These are phyloP conservation scores for Acanthis flammea DNA, from an alignment of 2,797 vertebrate genomes.

Conservation along the genomic window DNA sequence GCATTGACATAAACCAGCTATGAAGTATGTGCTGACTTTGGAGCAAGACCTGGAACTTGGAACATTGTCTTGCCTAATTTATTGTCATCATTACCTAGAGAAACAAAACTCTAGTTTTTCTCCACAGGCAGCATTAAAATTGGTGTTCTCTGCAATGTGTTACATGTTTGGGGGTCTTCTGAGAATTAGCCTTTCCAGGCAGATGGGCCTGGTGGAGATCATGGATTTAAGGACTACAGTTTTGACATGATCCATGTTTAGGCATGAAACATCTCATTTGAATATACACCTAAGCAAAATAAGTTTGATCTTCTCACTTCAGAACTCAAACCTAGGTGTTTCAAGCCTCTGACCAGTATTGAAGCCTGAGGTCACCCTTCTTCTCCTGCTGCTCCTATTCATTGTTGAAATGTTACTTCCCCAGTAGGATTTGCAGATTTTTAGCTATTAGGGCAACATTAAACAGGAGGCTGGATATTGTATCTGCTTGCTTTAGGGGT, in stretches of 20 bases:
- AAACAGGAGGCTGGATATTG: background rate
- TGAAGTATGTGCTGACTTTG: background rate
- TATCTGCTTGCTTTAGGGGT: background rate
- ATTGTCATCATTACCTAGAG: background rate
- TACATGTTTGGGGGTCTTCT: background rate
- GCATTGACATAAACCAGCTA: background rate
- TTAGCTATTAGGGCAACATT: background rate
- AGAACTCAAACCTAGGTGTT: background rate
- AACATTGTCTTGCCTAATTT: background rate
- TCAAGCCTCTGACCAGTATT: background rate
- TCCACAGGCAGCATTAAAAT: background rate
- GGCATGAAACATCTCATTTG: background rate
- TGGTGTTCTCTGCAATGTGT: accelerated
- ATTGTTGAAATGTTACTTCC: background rate
- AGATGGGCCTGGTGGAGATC: background rate
- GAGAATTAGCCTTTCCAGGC: background rate
- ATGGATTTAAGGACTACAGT: background rate
- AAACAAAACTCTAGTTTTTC: background rate
- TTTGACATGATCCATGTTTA: background rate
- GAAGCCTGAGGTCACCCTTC: background rate
- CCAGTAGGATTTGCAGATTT: background rate
- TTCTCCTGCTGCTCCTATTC: background rate
- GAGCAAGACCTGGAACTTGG: background rate
- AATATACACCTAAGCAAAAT: background rate
- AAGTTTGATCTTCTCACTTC: background rate